phyloP scores from a whole-genome alignment of 2,888 invertebrate species.

The Nomada goodeniana region DNA sequence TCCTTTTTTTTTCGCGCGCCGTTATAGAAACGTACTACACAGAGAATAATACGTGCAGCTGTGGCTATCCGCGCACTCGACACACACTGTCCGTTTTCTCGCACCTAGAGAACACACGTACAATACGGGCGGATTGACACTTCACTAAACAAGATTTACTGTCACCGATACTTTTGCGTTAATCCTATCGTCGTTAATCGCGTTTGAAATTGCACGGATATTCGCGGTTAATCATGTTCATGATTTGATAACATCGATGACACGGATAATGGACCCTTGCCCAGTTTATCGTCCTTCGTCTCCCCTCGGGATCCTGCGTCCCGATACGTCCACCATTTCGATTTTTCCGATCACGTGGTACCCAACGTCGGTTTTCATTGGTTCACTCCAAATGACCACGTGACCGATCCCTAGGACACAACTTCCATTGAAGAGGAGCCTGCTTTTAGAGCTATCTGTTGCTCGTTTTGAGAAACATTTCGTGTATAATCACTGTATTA shows the following conservation, averaged over 20 bases:
- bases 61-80: constrained; percentile 44
- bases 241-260: constrained; percentile 69
- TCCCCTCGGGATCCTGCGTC: constrained; percentile 81
- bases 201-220: constrained; percentile 44
- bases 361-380: constrained; percentile 47
- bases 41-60: constrained; percentile 33
- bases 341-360: constrained; percentile 81
- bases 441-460: constrained; percentile 53
- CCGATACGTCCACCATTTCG: constrained; percentile 83
- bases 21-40: constrained; percentile 30
- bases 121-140: constrained; percentile 74
- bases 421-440: constrained; percentile 54
- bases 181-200: constrained; percentile 12
- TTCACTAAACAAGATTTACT: constrained; percentile 65
- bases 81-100: constrained; percentile 58
- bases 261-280: constrained; percentile 75
- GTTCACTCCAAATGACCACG: constrained; percentile 52
- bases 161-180: constrained; percentile 49
- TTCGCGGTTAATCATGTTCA: constrained; percentile 45
- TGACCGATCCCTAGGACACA: constrained; percentile 56
- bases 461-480: constrained; percentile 37
- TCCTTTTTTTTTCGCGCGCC: neutral
- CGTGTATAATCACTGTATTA: neutral
- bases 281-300: constrained; percentile 81
- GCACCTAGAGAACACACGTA: constrained; percentile 59